Evolutionary conservation across 1,140 invertebrate genomes (phyloP).

Genomic region (Thalassaphorura encarpata): DNA sequence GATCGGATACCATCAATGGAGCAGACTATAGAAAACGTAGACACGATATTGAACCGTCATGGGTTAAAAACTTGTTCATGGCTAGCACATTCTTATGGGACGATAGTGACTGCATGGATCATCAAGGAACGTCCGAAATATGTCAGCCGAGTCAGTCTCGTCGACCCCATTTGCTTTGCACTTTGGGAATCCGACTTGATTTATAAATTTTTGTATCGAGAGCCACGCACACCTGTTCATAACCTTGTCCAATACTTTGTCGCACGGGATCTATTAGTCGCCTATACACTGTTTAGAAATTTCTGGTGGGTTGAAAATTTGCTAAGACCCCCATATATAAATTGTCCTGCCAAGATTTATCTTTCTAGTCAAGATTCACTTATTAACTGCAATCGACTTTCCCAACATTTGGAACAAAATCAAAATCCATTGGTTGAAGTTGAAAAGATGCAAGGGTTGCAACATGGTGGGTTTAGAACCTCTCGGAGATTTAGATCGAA

Average conservation of each 20-base stretch:
- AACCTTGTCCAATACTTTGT: slow-evolving; percentile 9
- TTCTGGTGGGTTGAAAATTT: slow-evolving; percentile 10
- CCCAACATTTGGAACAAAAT: no score
- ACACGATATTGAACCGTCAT: slow-evolving; percentile 6
- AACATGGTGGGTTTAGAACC: no score
- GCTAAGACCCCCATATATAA: slow-evolving; percentile 1
- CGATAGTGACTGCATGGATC: slow-evolving; percentile 10
- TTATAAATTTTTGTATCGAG: slow-evolving; percentile 8
- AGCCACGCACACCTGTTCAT: not conserved
- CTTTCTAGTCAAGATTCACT: slow-evolving; percentile 7
- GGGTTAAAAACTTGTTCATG: not conserved
- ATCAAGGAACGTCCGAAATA: slow-evolving; percentile 8
- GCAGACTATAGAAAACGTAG: not conserved
- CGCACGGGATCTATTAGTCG: slow-evolving; percentile 7
- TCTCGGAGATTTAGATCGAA: no score
- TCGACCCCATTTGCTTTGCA: slow-evolving; percentile 13
- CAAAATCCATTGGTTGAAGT: no score
- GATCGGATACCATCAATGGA: slow-evolving; percentile 3
- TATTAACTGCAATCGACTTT: no score
- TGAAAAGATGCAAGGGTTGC: no score
- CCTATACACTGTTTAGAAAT: slow-evolving; percentile 6
- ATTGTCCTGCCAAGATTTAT: not conserved
- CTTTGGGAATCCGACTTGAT: slow-evolving; percentile 12
- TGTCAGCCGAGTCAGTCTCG: not conserved
- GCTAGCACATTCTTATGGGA: slow-evolving; percentile 6